These are phyloP conservation scores for Ahaetulla prasina DNA, from an alignment of 2,113 vertebrate species.

Conservation along the genomic window DNA sequence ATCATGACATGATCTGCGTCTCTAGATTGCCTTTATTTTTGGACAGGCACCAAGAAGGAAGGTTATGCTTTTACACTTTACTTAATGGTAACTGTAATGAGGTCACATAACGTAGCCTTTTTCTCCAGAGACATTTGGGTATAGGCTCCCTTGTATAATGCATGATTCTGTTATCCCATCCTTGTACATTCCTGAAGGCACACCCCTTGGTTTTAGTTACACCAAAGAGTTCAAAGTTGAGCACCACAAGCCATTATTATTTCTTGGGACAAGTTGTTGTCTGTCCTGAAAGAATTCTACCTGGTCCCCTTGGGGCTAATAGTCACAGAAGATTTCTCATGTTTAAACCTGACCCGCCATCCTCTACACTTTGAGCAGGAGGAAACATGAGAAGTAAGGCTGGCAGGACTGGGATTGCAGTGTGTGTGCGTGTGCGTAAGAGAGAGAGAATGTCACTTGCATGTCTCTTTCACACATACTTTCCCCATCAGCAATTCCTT, in stretches of 20 bases:
- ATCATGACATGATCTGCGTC: not conserved
- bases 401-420: conserved; percentile 62
- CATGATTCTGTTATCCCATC: conserved; percentile 15
- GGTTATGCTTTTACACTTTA: not conserved
- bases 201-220: conserved; percentile 30
- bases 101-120: not conserved
- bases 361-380: conserved; percentile 5
- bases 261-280: conserved; percentile 19
- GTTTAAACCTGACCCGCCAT: conserved; percentile 61
- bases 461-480: conserved; percentile 36
- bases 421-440: not conserved
- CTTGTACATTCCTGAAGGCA: conserved; percentile 16
- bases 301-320: conserved; percentile 54
- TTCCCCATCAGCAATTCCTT: conserved; percentile 55
- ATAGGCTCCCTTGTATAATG: not conserved
- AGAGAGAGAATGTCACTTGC: conserved; percentile 13
- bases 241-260: conserved; percentile 21
- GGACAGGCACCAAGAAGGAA: not conserved
- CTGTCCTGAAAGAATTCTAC: conserved; percentile 48
- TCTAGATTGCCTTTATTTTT: not conserved
- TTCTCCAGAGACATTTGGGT: not conserved
- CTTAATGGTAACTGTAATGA: not conserved
- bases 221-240: conserved; percentile 31
- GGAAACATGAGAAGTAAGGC: conserved; percentile 65
- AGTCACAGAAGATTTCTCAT: conserved; percentile 54